Evolutionary conservation across 37 sponge, comb jelly and placozoan genomes (phyloP), one percentile per base, ranked within the genome.

Genomic region (Chondrilla cf. caribensis): DNA sequence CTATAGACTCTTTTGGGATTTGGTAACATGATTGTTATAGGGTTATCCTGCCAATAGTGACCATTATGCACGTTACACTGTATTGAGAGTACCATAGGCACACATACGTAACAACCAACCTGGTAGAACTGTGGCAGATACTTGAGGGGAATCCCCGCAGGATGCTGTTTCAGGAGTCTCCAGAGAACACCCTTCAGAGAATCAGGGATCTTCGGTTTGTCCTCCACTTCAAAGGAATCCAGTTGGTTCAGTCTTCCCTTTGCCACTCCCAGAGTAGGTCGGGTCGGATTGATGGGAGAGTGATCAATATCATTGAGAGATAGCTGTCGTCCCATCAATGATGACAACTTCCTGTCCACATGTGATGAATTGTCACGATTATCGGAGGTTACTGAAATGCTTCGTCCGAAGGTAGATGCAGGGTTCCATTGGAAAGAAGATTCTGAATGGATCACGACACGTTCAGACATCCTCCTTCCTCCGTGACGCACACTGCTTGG

Each of bases 281-380:
- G n/a, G 68, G 68, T 17, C 39, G 76, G 76, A 0, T 19, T 25
- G 7, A 73, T 73, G 19, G 76, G 76, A 2, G 41, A 39, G 41
- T n/a, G 41, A 42, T 73, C 76, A 40, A 73, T 73, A 43, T 73
- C 76, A 40, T 73, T 73, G 6, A 73, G 15, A 39, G 76, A 73
- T 22, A 73, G 43, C 2, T 38, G 31, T n/a, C 8, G 37, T 40
- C 22, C 19, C 18, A 73, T 41, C 41, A n/a, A 62, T 5, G 25
- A 28, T 62, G 64, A 62, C 64, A 62, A 28, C 51, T 47, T 47
- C 29, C 22, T 15, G 11, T 19, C 17, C 11, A 55, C 57, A 11
- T 55, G 17, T 19, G 57, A 55, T 17, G 57, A 55, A 17, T 17
- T 55, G 5, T 28, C 29, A 19, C 29, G 6, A 6, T 28, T 62